A percentile compares a stretch with the other conserved stretches of the same genome.
These are phyloP conservation scores for Neria commutata DNA, from an alignment of 2,888 invertebrate species.

Conservation along the genomic window DNA sequence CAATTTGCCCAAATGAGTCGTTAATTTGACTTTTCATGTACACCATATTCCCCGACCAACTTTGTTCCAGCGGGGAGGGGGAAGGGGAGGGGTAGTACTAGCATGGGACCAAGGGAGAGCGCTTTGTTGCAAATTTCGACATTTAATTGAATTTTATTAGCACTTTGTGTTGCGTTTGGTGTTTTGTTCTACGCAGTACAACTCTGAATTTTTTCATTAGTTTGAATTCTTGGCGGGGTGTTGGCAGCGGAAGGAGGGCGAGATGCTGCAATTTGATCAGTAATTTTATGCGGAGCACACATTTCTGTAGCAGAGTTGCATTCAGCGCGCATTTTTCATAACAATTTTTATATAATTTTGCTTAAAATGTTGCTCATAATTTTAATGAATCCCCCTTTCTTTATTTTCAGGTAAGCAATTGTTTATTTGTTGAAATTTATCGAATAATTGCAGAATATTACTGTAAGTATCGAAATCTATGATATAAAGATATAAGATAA, in stretches of 20 bases:
- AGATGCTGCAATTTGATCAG: too few species aligned
- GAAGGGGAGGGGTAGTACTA: constrained; percentile 7
- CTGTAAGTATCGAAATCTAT: too few species aligned
- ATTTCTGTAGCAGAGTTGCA: too few species aligned
- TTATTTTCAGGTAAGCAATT: background rate
- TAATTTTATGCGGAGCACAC: too few species aligned
- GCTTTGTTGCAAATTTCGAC: constrained; percentile 48
- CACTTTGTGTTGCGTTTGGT: constrained; percentile 31
- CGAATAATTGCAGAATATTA: too few species aligned
- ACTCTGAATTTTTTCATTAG: too few species aligned
- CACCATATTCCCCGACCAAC: constrained; percentile 3
- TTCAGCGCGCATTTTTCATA: too few species aligned
- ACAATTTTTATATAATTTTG: background rate
- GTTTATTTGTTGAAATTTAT: background rate
- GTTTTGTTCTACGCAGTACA: too few species aligned
- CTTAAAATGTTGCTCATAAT: background rate
- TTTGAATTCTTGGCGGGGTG: too few species aligned
- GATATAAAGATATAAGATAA: too few species aligned
- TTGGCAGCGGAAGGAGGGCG: too few species aligned
- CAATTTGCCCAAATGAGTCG: constrained; percentile 56
- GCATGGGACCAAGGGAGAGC: constrained; percentile 37
- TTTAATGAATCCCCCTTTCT: background rate
- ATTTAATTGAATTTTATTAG: constrained; percentile 56
- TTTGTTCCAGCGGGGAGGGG: background rate
- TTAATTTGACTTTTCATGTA: constrained; percentile 50